Evolutionary conservation across 2,797 vertebrate species (phyloP).

Genomic region (Chaunax sp.): DNA sequence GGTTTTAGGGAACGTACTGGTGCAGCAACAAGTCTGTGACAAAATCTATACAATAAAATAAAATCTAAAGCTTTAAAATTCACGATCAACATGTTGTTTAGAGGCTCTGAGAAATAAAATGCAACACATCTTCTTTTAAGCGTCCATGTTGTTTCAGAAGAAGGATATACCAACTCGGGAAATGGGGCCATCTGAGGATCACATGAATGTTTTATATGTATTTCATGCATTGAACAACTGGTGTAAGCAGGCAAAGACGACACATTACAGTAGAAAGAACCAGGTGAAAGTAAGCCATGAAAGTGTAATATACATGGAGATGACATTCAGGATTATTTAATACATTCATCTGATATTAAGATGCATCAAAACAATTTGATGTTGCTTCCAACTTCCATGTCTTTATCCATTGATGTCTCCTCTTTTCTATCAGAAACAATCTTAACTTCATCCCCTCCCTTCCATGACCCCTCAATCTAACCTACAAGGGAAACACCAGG

Average conservation of each 20-base stretch:
- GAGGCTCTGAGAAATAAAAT: too few relatives aligned
- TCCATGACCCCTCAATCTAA: neutral
- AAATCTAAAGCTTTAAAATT: too few relatives aligned
- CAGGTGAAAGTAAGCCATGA: conserved; percentile 17
- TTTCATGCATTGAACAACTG: conserved; percentile 57
- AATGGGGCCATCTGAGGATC: neutral
- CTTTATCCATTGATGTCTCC: neutral
- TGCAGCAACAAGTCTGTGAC: too few relatives aligned
- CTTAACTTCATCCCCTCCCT: neutral
- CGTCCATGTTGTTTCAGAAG: too few relatives aligned
- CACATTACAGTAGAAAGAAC: conserved; percentile 5
- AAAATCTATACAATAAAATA: too few relatives aligned
- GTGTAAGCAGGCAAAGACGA: conserved; percentile 36
- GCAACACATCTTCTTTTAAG: too few relatives aligned
- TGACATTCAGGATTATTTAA: conserved; percentile 48
- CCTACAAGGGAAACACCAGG: conserved; percentile 84
- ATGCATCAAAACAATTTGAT: conserved; percentile 29
- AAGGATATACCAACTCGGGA: too few relatives aligned
- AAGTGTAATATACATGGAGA: conserved; percentile 32
- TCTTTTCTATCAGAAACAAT: conserved; percentile 3
- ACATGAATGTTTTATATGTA: neutral
- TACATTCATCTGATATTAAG: conserved; percentile 8
- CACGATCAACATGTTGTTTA: too few relatives aligned
- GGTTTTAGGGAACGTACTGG: too few relatives aligned
- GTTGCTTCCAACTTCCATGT: neutral